Evolutionary conservation across 30 jellyfish, hydroid and myxozoan species (phyloP), one percentile per base, ranked within the genome.

Genomic region (Morbakka virulenta): DNA sequence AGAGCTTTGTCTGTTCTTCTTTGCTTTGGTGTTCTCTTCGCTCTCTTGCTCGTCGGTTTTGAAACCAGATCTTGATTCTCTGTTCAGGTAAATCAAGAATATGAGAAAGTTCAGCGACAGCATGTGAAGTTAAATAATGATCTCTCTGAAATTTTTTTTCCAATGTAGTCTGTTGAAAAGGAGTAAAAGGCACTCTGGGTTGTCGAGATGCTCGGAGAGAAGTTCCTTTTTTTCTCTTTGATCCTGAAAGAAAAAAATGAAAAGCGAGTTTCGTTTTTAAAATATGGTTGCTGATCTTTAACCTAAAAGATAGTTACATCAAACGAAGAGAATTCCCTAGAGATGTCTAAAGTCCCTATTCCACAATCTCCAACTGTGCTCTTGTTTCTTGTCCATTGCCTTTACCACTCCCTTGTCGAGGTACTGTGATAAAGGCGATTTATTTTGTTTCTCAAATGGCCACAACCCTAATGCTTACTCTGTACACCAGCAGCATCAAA

Each of bases 21-120:
- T 28, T 83, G 25, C 51, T 68, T 76, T 74, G 89, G 17, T 31
- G 50, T 52, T 85, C 95, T 14, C 94, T 79, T 2, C 96, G 75
- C 28, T 88, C 96, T 35, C 96, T 53, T 0, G 96, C 96, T 32
- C 96, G 29, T 28, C 96, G 52, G 72, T 88, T 88, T 62, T 88
- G 96, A 67, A 77, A 88, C 96, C 96, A 88, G 12, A 88, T 81
- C 71, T 88, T 88, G 67, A 88, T 88, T 27, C 94, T 51, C 64
- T 88, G 94, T 33, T 67, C 91, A 0, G 96, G 89, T 4, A 88
- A 79, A 32, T 65, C 61, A 23, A 88, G 75, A 1, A 41, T 33
- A 23, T 20, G 3, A 23, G 96, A 74, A 2, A 88, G 91, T 35
- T 80, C 90, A 72, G 31, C 65, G 34, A 80, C 83, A 21, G 75